These are phyloP conservation scores for Sander vitreus DNA, from an alignment of 2,113 vertebrate genomes.

Conservation along the genomic window DNA sequence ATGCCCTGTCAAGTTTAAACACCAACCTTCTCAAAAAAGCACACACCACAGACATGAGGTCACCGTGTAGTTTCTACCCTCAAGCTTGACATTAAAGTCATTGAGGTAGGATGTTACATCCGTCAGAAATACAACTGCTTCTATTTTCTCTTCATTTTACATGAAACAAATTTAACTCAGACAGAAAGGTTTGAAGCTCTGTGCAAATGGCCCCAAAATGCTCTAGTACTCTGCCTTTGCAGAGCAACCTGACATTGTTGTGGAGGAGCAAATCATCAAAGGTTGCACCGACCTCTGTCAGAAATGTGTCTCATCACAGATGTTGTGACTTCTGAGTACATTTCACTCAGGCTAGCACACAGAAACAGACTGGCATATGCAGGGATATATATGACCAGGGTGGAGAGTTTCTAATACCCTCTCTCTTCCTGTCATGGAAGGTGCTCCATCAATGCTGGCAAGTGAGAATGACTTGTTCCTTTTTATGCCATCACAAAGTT, in stretches of 20 bases:
- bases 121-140: constrained; percentile 4
- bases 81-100: constrained; percentile 21
- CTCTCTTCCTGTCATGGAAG: constrained; percentile 12
- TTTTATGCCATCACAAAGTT: constrained; percentile 16
- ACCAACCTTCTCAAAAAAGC: constrained; percentile 9
- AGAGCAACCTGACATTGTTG: not conserved
- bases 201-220: not conserved
- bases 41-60: constrained; percentile 11
- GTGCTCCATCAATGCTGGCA: constrained; percentile 3
- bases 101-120: not conserved
- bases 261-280: constrained; percentile 4
- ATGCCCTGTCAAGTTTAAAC: constrained; percentile 3
- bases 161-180: not conserved
- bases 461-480: constrained; percentile 32
- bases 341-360: not conserved
- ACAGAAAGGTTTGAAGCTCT: not conserved
- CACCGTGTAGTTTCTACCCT: not conserved
- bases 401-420: not conserved
- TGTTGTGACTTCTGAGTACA: constrained; percentile 2
- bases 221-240: not conserved
- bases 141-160: not conserved
- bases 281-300: constrained; percentile 1
- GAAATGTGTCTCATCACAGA: constrained; percentile 11
- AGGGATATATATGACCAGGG: not conserved
- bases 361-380: not conserved